These are phyloP conservation scores for Ctenopoma multispine DNA, from an alignment of 2,797 vertebrate species.

Conservation along the genomic window DNA sequence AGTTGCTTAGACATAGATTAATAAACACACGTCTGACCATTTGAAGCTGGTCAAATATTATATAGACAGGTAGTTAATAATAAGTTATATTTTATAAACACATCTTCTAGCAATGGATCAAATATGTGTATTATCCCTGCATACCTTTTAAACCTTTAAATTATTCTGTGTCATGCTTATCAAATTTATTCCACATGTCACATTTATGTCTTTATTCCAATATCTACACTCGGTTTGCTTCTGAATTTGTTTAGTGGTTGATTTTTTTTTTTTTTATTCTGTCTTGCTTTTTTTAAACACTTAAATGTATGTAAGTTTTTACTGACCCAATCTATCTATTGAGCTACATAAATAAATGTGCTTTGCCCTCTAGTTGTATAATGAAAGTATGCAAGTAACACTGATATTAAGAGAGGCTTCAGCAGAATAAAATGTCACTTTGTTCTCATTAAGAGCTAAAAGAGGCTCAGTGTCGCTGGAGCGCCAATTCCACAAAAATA, in stretches of 20 bases:
- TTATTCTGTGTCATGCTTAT: background rate
- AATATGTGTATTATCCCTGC: background rate
- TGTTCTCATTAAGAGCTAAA: slow-evolving; percentile 8
- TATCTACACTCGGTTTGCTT: background rate
- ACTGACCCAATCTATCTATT: background rate
- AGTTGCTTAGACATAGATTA: too few relatives aligned
- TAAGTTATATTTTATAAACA: background rate
- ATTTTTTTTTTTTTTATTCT: background rate
- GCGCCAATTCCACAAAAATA: slow-evolving; percentile 5
- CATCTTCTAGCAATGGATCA: background rate
- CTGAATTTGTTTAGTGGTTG: background rate
- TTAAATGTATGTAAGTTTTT: background rate
- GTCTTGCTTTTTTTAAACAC: background rate
- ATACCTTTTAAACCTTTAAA: background rate
- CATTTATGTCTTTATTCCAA: background rate
- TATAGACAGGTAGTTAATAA: too few relatives aligned
- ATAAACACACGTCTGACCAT: too few relatives aligned
- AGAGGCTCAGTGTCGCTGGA: background rate
- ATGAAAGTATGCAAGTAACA: background rate
- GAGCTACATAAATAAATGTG: background rate
- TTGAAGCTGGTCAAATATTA: background rate
- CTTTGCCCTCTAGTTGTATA: background rate
- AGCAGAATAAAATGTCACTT: slow-evolving; percentile 20
- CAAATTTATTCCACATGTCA: background rate
- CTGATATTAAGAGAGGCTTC: slow-evolving; percentile 1